phyloP scores from a whole-genome alignment of 2,888 invertebrate genomes.

The Caenorhabditis drosophilae region DNA sequence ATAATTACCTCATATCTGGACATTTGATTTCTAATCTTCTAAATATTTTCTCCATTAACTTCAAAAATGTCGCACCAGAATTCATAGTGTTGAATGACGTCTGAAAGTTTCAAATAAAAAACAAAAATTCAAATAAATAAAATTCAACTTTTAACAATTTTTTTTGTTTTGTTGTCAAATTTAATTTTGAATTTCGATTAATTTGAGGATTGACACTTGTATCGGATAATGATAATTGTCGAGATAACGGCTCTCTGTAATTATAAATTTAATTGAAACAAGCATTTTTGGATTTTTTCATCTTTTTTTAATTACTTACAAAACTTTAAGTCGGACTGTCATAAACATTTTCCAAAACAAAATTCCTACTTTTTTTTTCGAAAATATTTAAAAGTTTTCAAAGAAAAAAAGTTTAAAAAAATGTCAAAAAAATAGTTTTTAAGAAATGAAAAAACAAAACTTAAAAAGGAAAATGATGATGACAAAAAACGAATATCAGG shows the following conservation, averaged over 20 bases:
- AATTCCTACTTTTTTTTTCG: too few species aligned
- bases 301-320: too few species aligned
- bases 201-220: conserved; percentile 45
- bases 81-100: conserved; percentile 45
- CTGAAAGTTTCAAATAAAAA: conserved; percentile 22
- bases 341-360: too few species aligned
- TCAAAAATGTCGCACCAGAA: conserved; percentile 45
- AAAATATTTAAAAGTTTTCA: too few species aligned
- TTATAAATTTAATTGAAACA: background rate
- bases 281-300: too few species aligned
- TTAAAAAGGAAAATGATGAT: too few species aligned
- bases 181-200: conserved; percentile 30
- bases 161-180: conserved; percentile 38
- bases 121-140: background rate
- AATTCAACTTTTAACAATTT: conserved; percentile 34
- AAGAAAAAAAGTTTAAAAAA: too few species aligned
- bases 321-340: too few species aligned
- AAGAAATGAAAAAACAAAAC: too few species aligned
- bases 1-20: conserved; percentile 54
- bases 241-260: conserved; percentile 40
- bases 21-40: conserved; percentile 46
- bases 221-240: conserved; percentile 45
- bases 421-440: too few species aligned
- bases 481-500: too few species aligned
- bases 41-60: conserved; percentile 54